A percentile compares a stretch with the other conserved stretches of the same genome.
These are phyloP conservation scores for Deroptyus accipitrinus DNA, from an alignment of 2,113 vertebrate genomes.

Conservation along the genomic window DNA sequence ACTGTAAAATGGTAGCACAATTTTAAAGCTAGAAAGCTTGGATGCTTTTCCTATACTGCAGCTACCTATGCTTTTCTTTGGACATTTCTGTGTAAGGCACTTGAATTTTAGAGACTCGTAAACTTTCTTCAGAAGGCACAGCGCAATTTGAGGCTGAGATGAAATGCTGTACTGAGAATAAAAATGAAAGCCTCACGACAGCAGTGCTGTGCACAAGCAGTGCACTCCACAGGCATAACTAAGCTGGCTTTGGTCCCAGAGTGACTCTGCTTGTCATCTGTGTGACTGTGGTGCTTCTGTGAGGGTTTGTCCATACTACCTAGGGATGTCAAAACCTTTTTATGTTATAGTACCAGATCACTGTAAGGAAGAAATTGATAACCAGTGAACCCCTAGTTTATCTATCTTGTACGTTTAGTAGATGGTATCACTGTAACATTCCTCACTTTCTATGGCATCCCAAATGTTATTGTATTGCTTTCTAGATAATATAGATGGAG, in stretches of 20 bases:
- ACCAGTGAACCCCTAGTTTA: not conserved
- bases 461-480: not conserved
- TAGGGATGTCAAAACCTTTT: not conserved
- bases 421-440: not conserved
- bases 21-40: not conserved
- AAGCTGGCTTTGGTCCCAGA: not conserved
- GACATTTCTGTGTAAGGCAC: rapidly evolving
- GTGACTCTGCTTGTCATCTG: not conserved
- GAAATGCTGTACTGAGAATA: not conserved
- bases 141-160: not conserved
- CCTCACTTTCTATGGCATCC: not conserved
- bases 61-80: not conserved
- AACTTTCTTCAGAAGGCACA: not conserved
- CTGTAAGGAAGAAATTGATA: not conserved
- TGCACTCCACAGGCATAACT: rapidly evolving
- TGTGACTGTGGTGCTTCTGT: not conserved
- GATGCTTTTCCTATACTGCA: not conserved
- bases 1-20: not conserved
- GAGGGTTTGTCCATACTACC: not conserved
- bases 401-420: not conserved
- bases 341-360: not conserved
- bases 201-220: not conserved
- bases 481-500: not conserved
- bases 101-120: rapidly evolving
- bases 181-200: not conserved